Evolutionary conservation across 2,888 invertebrate species (phyloP).

Genomic region (Acholoe squamosa): DNA sequence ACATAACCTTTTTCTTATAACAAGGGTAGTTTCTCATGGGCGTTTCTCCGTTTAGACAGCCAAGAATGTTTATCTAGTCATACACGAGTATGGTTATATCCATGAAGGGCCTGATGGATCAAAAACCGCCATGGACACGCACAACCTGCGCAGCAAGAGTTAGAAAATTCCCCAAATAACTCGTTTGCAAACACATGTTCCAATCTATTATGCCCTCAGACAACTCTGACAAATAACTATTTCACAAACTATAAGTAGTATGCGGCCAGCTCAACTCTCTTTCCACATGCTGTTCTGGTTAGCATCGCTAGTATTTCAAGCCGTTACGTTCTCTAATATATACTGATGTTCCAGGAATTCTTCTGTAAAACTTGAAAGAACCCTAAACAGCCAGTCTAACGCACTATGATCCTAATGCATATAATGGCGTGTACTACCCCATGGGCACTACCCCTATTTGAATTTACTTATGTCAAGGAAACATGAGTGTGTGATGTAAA

Average conservation of each 20-base stretch:
- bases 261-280: not conserved
- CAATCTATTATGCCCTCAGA: not conserved
- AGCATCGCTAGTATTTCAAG: not conserved
- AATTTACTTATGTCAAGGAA: not conserved
- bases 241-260: not conserved
- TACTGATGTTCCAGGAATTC: not conserved
- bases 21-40: not conserved
- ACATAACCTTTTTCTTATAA: too few relatives aligned
- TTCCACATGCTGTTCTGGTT: conserved; percentile 32
- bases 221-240: conserved; percentile 52
- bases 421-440: too few relatives aligned
- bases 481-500: not conserved
- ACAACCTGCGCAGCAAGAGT: not conserved
- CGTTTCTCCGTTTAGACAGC: not conserved
- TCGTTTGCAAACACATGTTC: conserved; percentile 34
- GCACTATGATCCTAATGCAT: not conserved
- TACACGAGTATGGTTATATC: not conserved
- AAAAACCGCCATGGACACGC: not conserved
- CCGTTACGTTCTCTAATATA: not conserved
- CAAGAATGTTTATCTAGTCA: not conserved
- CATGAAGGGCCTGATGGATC: not conserved
- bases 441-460: too few relatives aligned
- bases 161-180: conserved; percentile 32
- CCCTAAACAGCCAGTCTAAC: not conserved
- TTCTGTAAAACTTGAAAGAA: not conserved